These are phyloP conservation scores for Rhyacophila evoluta DNA, from an alignment of 2,888 invertebrate species.

Conservation along the genomic window DNA sequence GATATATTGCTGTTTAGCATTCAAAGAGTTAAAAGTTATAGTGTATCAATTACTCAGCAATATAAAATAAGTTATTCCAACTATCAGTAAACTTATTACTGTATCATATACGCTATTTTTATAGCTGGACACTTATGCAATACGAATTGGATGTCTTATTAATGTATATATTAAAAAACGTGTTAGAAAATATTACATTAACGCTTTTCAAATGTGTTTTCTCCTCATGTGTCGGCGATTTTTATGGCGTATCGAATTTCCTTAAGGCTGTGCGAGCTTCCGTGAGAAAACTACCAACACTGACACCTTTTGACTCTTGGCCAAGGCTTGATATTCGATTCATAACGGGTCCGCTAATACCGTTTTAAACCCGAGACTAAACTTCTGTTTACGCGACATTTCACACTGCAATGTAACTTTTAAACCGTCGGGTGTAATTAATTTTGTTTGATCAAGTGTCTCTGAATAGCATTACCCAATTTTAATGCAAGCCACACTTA, in stretches of 20 bases:
- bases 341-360: neutral
- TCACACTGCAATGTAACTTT: neutral
- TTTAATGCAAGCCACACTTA: too few relatives aligned
- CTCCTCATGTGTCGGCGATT: neutral
- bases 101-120: too few relatives aligned
- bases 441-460: too few relatives aligned
- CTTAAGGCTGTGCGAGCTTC: neutral
- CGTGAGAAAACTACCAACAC: neutral
- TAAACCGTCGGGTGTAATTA: neutral
- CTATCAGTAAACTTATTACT: too few relatives aligned
- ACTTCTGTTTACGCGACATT: constrained; percentile 4
- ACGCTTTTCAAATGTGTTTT: neutral
- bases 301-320: neutral
- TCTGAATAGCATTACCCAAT: too few relatives aligned
- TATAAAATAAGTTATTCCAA: too few relatives aligned
- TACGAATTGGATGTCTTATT: too few relatives aligned
- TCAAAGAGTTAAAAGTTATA: too few relatives aligned
- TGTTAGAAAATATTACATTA: neutral
- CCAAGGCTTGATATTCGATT: neutral
- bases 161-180: neutral
- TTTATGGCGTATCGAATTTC: neutral
- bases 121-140: too few relatives aligned
- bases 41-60: too few relatives aligned
- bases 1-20: too few relatives aligned
- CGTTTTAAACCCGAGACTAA: neutral